A percentile compares a stretch with the other conserved stretches of the same genome.
These are phyloP conservation scores for Mizuhopecten yessoensis DNA, from an alignment of 1,140 invertebrate species.

Conservation along the genomic window DNA sequence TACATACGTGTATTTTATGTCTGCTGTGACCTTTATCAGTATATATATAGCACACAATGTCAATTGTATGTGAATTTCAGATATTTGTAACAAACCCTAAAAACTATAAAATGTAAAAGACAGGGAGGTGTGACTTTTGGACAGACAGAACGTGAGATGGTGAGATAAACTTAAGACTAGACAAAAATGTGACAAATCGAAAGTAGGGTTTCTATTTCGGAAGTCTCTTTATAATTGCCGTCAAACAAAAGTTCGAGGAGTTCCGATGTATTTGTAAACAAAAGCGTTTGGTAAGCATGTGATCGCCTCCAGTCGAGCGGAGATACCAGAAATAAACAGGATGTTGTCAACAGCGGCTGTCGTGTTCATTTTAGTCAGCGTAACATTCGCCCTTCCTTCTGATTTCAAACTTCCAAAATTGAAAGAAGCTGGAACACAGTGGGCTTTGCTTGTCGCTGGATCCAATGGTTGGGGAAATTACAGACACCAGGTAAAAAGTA, in stretches of 20 bases:
- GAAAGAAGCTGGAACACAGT: slow-evolving; percentile 81
- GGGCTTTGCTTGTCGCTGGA: slow-evolving; percentile 87
- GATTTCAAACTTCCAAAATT: slow-evolving; percentile 55
- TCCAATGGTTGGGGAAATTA: slow-evolving; percentile 87
- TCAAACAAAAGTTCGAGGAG: no score
- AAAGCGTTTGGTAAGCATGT: not conserved
- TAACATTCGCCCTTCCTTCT: slow-evolving; percentile 44
- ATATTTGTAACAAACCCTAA: no score
- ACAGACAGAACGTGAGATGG: no score
- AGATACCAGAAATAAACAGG: not conserved
- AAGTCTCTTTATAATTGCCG: not conserved
- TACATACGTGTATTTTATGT: no score
- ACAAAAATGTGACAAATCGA: no score
- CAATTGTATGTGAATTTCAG: no score
- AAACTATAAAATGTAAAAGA: no score
- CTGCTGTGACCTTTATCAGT: no score
- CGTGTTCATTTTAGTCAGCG: not conserved
- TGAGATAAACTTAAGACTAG: no score
- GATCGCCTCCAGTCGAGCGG: not conserved
- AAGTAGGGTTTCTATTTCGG: not conserved
- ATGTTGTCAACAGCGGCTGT: not conserved
- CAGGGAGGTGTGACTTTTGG: no score
- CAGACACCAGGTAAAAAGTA: slow-evolving; percentile 87
- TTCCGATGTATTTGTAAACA: not conserved
- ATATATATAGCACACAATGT: no score